These are phyloP conservation scores for Thecocarcelia acutangulata DNA, from an alignment of 2,888 invertebrate genomes.

Conservation along the genomic window DNA sequence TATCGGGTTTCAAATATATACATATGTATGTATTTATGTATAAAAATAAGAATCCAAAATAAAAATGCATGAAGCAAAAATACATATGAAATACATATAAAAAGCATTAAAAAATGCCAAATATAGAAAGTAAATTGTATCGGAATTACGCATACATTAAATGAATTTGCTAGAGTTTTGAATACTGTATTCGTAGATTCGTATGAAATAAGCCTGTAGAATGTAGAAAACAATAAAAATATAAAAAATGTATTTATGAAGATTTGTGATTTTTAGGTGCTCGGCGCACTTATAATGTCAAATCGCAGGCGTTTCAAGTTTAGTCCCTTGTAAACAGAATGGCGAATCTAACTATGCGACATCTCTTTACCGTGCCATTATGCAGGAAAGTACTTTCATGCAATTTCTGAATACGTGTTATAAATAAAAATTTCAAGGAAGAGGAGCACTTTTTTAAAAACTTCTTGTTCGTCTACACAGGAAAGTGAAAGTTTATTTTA, in stretches of 20 bases:
- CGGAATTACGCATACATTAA: constrained; percentile 33
- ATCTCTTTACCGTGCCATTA: too few species aligned
- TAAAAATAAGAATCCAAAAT: constrained; percentile 6
- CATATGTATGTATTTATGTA: background rate
- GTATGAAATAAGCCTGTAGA: constrained; percentile 34
- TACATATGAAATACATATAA: background rate
- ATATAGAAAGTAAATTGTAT: constrained; percentile 44
- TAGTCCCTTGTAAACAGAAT: too few species aligned
- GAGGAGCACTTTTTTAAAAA: too few species aligned
- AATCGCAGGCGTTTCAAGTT: too few species aligned
- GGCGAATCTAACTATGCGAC: too few species aligned
- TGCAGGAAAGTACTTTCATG: too few species aligned
- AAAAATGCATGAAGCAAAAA: constrained; percentile 27
- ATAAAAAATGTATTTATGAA: background rate
- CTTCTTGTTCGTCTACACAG: too few species aligned
- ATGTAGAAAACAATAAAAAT: constrained; percentile 29
- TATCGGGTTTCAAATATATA: constrained; percentile 8
- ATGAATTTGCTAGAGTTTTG: constrained; percentile 54
- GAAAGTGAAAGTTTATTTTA: too few species aligned
- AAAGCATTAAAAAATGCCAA: constrained; percentile 56
- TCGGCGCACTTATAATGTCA: too few species aligned
- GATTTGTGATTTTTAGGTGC: background rate
- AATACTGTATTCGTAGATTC: constrained; percentile 34
- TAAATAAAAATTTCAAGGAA: too few species aligned
- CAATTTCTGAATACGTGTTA: too few species aligned